phyloP scores from a whole-genome alignment of 2,888 invertebrate species.

The Eupelmus urozonus region DNA sequence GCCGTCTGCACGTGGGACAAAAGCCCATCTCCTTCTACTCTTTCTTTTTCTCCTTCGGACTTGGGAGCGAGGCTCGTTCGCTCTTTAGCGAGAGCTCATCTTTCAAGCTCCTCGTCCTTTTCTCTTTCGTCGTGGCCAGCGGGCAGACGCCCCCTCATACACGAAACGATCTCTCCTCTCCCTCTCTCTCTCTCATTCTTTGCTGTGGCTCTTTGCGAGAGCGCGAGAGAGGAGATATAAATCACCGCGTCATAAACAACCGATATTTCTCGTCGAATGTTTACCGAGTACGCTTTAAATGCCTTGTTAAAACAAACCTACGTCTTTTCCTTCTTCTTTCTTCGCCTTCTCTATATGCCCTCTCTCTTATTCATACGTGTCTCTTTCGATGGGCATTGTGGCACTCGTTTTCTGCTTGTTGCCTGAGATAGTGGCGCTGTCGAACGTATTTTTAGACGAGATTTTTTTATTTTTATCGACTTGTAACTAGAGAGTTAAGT shows the following conservation, averaged over 20 bases:
- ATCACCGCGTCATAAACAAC: slow-evolving; percentile 76
- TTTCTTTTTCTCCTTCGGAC: background rate
- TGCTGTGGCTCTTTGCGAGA: background rate
- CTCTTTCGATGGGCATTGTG: too few species aligned
- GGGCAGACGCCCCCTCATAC: slow-evolving; percentile 63
- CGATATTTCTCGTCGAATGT: slow-evolving; percentile 77
- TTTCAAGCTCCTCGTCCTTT: slow-evolving; percentile 21
- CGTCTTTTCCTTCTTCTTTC: slow-evolving; percentile 64
- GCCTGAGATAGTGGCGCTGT: too few species aligned
- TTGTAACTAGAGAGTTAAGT: too few species aligned
- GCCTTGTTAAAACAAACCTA: slow-evolving; percentile 78
- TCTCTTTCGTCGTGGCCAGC: slow-evolving; percentile 45
- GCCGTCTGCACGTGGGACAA: slow-evolving; percentile 28
- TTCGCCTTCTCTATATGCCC: slow-evolving; percentile 9
- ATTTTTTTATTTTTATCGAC: too few species aligned
- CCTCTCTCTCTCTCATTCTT: slow-evolving; percentile 57
- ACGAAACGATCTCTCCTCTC: slow-evolving; percentile 68
- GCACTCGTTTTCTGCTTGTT: too few species aligned
- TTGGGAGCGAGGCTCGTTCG: background rate
- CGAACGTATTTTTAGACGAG: too few species aligned
- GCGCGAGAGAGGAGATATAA: slow-evolving; percentile 73
- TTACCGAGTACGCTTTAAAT: slow-evolving; percentile 78
- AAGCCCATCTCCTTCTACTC: background rate
- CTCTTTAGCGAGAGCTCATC: slow-evolving; percentile 44
- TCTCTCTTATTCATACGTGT: slow-evolving; percentile 8